A percentile compares a stretch with the other conserved stretches of the same genome.
Evolutionary conservation across 2,797 vertebrate species (phyloP).

Genomic region (Ctenopoma kingsleyae): DNA sequence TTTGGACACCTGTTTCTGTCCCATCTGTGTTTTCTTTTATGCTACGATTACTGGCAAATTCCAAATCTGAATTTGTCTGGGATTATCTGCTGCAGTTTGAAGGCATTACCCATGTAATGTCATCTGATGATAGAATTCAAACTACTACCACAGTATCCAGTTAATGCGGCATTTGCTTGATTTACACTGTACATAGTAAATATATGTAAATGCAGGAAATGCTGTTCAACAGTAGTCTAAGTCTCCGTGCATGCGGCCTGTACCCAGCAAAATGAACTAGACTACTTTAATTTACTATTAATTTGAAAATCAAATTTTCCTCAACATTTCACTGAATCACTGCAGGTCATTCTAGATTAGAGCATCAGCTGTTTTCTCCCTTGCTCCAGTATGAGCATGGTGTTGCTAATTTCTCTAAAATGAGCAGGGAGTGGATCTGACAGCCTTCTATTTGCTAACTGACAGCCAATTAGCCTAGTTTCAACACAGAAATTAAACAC

Average conservation of each 20-base stretch:
- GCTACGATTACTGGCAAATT: background rate
- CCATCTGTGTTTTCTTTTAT: background rate
- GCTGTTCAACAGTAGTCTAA: background rate
- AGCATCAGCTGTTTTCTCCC: constrained; percentile 29
- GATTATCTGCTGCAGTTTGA: background rate
- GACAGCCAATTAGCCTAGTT: constrained; percentile 69
- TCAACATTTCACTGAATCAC: constrained; percentile 24
- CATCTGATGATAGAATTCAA: background rate
- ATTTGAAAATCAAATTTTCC: constrained; percentile 16
- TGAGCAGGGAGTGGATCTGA: constrained; percentile 57
- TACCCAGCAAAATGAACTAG: constrained; percentile 3
- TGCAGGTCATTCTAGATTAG: constrained; percentile 39
- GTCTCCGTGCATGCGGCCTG: background rate
- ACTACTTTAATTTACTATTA: constrained; percentile 9
- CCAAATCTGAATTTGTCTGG: background rate
- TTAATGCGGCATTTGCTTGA: background rate
- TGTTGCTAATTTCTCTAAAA: constrained; percentile 54
- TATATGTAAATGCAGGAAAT: background rate
- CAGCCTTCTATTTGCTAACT: constrained; percentile 57
- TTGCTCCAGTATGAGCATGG: constrained; percentile 29
- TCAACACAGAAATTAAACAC: constrained; percentile 62
- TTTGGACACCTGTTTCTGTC: background rate
- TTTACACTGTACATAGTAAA: background rate
- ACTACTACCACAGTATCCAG: background rate
- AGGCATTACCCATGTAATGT: background rate